Percentiles rank a stretch among this genome's conserved stretches.
Evolutionary conservation across 2,888 invertebrate genomes (phyloP).

Genomic region (Andrena hattorfiana): DNA sequence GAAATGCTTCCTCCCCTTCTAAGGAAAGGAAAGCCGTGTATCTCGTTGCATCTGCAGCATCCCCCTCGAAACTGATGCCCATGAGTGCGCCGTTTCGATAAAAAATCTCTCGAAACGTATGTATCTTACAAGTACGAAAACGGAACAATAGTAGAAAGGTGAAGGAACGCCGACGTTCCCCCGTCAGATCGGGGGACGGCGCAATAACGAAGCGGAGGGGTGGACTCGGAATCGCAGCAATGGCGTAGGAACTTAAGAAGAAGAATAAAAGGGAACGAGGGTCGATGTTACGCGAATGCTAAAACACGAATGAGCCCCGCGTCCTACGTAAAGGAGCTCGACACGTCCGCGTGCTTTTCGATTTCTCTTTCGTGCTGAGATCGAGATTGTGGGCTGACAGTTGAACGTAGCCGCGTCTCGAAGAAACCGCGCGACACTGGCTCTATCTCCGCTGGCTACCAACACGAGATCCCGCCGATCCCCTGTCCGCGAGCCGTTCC

Average conservation of each 20-base stretch:
- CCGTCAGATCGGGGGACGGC: background rate
- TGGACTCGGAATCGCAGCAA: conserved; percentile 11
- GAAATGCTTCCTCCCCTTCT: conserved; percentile 6
- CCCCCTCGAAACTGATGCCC: conserved; percentile 3
- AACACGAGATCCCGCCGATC: background rate
- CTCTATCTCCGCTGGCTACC: conserved; percentile 19
- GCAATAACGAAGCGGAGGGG: background rate
- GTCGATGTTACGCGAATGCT: conserved; percentile 14
- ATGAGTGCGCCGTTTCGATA: background rate
- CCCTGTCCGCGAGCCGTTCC: background rate
- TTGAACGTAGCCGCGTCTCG: conserved; percentile 70
- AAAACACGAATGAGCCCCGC: conserved; percentile 8
- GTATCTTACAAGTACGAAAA: background rate
- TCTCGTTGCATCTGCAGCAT: conserved; percentile 11
- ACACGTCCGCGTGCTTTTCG: conserved; percentile 15
- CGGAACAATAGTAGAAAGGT: background rate
- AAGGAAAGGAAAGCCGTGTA: conserved; percentile 15
- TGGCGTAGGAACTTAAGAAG: conserved; percentile 60
- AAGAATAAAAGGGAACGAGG: conserved; percentile 40
- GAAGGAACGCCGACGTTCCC: background rate
- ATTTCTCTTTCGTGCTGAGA: conserved; percentile 74
- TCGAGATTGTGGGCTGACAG: conserved; percentile 82
- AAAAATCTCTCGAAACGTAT: background rate
- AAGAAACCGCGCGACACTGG: conserved; percentile 17
- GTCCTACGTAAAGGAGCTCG: conserved; percentile 15